phyloP scores from a whole-genome alignment of 1,140 invertebrate genomes.

The Papilio polytes region DNA sequence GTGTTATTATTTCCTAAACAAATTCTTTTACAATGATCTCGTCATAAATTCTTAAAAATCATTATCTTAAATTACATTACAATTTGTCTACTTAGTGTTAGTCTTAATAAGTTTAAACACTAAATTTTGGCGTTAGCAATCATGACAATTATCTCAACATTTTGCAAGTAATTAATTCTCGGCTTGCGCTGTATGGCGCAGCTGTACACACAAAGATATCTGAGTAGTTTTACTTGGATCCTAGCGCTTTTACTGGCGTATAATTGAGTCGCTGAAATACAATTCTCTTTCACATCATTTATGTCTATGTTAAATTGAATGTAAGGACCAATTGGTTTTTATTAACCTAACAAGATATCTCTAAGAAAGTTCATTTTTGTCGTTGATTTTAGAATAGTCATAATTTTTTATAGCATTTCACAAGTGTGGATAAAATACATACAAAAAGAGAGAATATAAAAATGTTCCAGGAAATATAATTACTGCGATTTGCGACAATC shows the following conservation, averaged over 20 bases:
- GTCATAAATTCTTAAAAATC: too few relatives aligned
- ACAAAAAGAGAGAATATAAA: neutral
- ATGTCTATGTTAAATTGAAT: neutral
- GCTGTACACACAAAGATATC: neutral
- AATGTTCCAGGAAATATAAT: constrained; percentile 45
- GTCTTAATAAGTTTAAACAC: neutral
- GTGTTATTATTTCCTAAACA: too few relatives aligned
- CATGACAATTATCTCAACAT: neutral
- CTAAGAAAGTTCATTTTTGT: too few relatives aligned
- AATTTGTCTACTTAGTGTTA: neutral
- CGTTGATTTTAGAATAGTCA: too few relatives aligned
- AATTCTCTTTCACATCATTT: neutral
- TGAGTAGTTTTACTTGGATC: constrained; percentile 3
- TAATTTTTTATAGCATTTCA: neutral
- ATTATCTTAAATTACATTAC: too few relatives aligned
- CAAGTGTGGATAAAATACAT: neutral
- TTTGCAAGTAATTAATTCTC: neutral
- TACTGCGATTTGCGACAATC: constrained; percentile 44
- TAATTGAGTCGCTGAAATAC: neutral
- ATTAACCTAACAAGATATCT: too few relatives aligned
- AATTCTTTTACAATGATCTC: too few relatives aligned
- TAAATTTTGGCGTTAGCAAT: neutral
- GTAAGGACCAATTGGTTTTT: neutral
- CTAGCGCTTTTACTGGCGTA: neutral
- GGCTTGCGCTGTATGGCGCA: neutral